These are phyloP conservation scores for Eublepharis macularius DNA, from an alignment of 2,113 vertebrate genomes.

Conservation along the genomic window DNA sequence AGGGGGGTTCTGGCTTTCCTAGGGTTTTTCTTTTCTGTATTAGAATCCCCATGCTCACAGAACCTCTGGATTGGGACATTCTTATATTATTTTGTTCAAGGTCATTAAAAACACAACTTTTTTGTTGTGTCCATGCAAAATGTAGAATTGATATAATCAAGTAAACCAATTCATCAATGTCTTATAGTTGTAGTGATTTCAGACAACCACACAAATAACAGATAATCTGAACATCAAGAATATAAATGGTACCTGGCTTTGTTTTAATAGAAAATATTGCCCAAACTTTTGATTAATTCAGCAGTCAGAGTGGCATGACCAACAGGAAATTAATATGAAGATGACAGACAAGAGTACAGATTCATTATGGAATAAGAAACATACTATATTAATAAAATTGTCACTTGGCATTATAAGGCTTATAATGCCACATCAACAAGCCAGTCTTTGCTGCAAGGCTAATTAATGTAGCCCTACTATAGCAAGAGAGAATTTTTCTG, in stretches of 20 bases:
- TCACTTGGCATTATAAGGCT: constrained; percentile 28
- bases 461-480: background rate
- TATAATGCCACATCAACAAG: constrained; percentile 2
- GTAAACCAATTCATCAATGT: background rate
- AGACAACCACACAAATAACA: constrained; percentile 43
- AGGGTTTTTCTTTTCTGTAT: no score
- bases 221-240: constrained; percentile 19
- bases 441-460: no score
- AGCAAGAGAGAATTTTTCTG: background rate
- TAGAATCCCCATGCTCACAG: no score
- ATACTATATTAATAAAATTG: background rate
- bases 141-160: background rate
- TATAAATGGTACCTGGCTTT: background rate
- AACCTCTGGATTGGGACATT: background rate
- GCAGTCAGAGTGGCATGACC: constrained; percentile 24
- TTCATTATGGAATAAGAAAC: constrained; percentile 23
- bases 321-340: constrained; percentile 68
- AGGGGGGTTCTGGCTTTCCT: no score
- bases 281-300: constrained; percentile 5
- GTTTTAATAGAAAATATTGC: constrained; percentile 53
- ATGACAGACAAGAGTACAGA: constrained; percentile 37
- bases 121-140: constrained; percentile 2
- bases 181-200: constrained; percentile 25
- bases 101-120: background rate
- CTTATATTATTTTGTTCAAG: background rate